Base-by-base conservation (phyloP, 2,113 vertebrate species). In the Leucoraja erinaceus region DNA sequence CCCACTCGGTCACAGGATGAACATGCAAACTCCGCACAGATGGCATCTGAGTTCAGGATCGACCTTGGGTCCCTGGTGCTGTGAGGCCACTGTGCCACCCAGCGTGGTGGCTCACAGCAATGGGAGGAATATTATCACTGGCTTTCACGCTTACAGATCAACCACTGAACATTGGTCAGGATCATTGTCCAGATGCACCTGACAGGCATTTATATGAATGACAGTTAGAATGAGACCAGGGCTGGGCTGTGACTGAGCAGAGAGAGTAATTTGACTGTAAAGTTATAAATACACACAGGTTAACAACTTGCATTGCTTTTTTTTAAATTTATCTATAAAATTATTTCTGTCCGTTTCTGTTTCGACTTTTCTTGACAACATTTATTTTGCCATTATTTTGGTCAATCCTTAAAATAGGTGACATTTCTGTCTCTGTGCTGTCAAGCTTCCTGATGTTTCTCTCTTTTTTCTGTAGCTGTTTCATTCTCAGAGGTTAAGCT, bases 301-400 rank as follows among this genome's bases (percentile, higher is more conserved):
- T 14, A 61, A 86, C 56, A 59, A n/a, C 20, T 86, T 84, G 22
- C 54, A 11, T 14, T n/a, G 25, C 56, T 86, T 25, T 59, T 86
- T 25, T 68, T 86, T 56, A 61, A 25, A 25, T 61, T 25, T 59
- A 3, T 84, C 56, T 86, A 0, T 86, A 25, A 83, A 83, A 59
- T 59, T 83, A 6, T 83, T 47, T 84, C 25, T 84, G 54, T 84
- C 81, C 54, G 59, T 61, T 84, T 61, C 25, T 84, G 11, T 84
- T 84, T 84, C 59, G 81, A 84, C 11, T 84, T 28, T 86, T n/a
- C 54, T 28, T 59, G 25, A 12, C 14, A 54, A 59, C 56, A 86
- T 61, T 86, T 84, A 84, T 84, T 84, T 59, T 61, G 81, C 81
- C 81, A 84, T 59, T 84, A 22, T 84, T 61, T 84, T 54, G 25